Evolutionary conservation across 2,113 vertebrate species (phyloP).

Genomic region (Nothocercus nigrocapillus): DNA sequence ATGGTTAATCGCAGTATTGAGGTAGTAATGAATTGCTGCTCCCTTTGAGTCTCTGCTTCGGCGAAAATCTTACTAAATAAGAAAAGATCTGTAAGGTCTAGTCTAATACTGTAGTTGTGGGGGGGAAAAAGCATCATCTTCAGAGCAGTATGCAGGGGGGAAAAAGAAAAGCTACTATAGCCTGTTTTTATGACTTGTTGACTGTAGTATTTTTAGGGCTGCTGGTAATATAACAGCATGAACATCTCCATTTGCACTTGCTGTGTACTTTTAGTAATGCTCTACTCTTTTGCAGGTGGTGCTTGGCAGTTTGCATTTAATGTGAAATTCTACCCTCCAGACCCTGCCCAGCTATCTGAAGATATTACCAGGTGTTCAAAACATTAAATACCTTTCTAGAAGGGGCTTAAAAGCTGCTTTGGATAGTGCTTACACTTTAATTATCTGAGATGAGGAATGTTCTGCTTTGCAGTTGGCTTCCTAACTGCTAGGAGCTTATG

Average conservation of each 20-base stretch:
- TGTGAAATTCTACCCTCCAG: slow-evolving; percentile 98
- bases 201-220: background rate
- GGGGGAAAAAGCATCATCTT: background rate
- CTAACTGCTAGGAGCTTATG: background rate
- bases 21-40: background rate
- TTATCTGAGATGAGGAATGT: background rate
- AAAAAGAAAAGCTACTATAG: background rate
- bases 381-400: background rate
- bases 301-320: slow-evolving; percentile 97
- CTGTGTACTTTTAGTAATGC: background rate
- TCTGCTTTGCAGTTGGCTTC: background rate
- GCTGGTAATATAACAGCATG: background rate
- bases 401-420: background rate
- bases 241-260: background rate
- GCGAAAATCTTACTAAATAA: background rate
- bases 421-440: background rate
- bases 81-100: background rate
- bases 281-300: slow-evolving; percentile 81
- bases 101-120: background rate
- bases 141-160: rapidly evolving
- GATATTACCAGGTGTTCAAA: slow-evolving; percentile 93
- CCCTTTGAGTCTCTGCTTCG: background rate
- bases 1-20: background rate
- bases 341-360: slow-evolving; percentile 94
- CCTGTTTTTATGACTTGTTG: background rate